A percentile compares a stretch with the other conserved stretches of the same genome.
Conservation (phyloP, 2,888 invertebrate species). For the Beris morrisii region DNA sequence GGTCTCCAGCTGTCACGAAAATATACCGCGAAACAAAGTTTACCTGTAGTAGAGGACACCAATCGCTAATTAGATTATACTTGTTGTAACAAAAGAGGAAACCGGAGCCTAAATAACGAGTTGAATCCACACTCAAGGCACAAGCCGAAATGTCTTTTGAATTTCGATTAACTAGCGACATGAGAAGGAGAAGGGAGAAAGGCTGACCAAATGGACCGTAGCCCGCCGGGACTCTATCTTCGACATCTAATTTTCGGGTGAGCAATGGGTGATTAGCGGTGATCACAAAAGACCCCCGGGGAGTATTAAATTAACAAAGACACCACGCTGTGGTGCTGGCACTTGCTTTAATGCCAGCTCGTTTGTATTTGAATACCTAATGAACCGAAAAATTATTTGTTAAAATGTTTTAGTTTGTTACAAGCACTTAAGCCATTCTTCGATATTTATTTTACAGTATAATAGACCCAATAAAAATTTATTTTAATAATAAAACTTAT, state of each 20-base stretch:
- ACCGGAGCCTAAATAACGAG: conserved; percentile 11
- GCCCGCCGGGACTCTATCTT: conserved; percentile 22
- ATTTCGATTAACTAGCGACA: conserved; percentile 25
- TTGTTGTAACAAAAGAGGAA: conserved; percentile 18
- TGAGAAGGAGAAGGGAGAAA: neutral
- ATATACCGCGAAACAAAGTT: conserved; percentile 15
- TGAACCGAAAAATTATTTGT: conserved; percentile 35
- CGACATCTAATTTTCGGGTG: conserved; percentile 33
- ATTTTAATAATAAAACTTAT: conserved; percentile 33
- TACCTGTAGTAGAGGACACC: conserved; percentile 20
- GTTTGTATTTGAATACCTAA: conserved; percentile 35
- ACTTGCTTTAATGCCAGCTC: conserved; percentile 32
- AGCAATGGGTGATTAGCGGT: conserved; percentile 40
- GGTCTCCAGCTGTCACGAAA: conserved; percentile 30
- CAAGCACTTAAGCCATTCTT: conserved; percentile 13
- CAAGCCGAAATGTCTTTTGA: conserved; percentile 12
- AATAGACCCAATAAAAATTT: conserved; percentile 32
- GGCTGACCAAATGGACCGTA: neutral
- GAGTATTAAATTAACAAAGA: conserved; percentile 40
- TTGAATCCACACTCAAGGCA: conserved; percentile 5
- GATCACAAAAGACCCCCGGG: conserved; percentile 37
- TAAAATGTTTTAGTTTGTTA: conserved; percentile 35
- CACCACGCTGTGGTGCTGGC: conserved; percentile 37
- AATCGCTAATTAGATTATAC: conserved; percentile 32
- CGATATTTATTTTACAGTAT: conserved; percentile 23